Percentiles rank a stretch among this genome's conserved stretches.
phyloP scores from a whole-genome alignment of 2,113 vertebrate species.

The Cyanistes caeruleus region DNA sequence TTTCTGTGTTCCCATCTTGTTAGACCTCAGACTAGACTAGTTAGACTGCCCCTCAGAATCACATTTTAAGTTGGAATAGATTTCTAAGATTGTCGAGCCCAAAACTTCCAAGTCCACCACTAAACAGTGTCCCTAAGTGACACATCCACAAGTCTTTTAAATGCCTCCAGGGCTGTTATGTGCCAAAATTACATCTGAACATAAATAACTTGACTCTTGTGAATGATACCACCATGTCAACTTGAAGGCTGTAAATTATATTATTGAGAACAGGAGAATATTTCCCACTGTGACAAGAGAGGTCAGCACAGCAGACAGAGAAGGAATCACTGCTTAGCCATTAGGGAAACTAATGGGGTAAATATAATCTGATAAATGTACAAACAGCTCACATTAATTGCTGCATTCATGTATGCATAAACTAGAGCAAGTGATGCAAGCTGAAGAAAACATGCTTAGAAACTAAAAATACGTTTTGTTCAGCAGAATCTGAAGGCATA shows the following conservation, averaged over 20 bases:
- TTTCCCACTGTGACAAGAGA: not conserved
- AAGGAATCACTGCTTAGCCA: not conserved
- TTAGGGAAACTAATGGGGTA: not conserved
- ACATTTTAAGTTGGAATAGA: not conserved
- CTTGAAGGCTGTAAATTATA: not conserved
- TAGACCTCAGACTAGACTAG: not conserved
- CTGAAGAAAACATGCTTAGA: not conserved
- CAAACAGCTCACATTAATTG: not conserved
- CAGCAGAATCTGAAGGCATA: not conserved
- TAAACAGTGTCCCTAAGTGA: not conserved
- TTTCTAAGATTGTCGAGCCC: accelerated
- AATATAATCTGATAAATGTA: not conserved
- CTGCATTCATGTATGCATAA: not conserved
- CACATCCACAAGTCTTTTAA: not conserved
- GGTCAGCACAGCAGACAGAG: not conserved
- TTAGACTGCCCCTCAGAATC: not conserved
- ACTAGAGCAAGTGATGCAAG: not conserved
- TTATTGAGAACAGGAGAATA: not conserved
- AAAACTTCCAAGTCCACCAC: not conserved
- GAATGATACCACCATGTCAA: not conserved
- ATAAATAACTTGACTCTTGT: not conserved
- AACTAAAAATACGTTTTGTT: not conserved
- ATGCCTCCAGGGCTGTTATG: not conserved
- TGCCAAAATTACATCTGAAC: not conserved
- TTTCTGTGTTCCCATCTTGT: not conserved